Evolutionary conservation across 2,113 vertebrate genomes (phyloP), one percentile per base, ranked within the genome.

Genomic region (Haemorhous mexicanus): DNA sequence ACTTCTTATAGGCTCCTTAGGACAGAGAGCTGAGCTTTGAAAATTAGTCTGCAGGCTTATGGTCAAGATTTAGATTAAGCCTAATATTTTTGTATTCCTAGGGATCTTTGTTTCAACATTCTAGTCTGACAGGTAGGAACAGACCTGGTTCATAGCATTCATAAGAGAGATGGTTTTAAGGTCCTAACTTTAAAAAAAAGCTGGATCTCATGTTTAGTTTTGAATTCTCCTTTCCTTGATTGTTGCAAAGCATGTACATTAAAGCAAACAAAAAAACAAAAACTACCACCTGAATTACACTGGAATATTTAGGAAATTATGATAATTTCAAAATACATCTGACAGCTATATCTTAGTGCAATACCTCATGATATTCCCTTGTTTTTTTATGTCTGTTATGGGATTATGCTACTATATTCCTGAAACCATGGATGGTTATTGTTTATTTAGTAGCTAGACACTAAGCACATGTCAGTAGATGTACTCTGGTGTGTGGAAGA

Each of bases 321-420:
- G 32, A 39, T 22, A 0, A 9, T 66, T 50, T 91, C 11, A 41
- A 89, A 63, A 64, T 41, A 10, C 3, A 23, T 37, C 61, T 73
- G 63, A 32, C 14, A 28, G 15, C 58, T 67, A 4, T 46, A 16
- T 69, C 22, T 58, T 12, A 9, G 58, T 64, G 37, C 8, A 20
- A 3, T 69, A 41, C 44, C 11, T 55, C 15, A 24, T 41, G 7
- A 16, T 72, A 43, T 6, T 87, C 39, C 28, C 14, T 39, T 74
- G 13, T 0, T 33, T 44, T 68, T 80, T 62, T 26, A 11, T 55
- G 30, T n/a, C 23, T 3, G 0, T 52, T 32, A 53, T 7, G 11
- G 11, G 8, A 10, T 66, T 80, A 21, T n/a, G 13, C 10, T 61
- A 64, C 2, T 59, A 9, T 66, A 28, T 83, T 81, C 30, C 33